Conservation (phyloP, 2,797 vertebrate genomes). For the Crocidura indochinensis region DNA sequence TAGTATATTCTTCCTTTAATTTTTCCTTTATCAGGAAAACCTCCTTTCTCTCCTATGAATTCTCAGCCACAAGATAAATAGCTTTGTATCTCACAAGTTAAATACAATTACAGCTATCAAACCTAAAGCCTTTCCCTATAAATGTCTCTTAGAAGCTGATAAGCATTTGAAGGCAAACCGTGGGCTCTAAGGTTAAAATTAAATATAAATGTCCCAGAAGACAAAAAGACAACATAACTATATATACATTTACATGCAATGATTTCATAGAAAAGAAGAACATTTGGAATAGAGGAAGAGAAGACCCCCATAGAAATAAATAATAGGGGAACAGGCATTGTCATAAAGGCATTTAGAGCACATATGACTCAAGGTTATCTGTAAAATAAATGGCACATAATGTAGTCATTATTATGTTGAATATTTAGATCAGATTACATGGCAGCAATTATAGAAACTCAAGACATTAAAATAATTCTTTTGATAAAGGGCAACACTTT, state of each 20-base stretch:
- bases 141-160: slow-evolving; percentile 90
- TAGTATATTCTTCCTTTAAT: slow-evolving; percentile 82
- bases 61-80: slow-evolving; percentile 91
- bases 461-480: slow-evolving; percentile 81
- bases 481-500: slow-evolving; percentile 70
- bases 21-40: slow-evolving; percentile 87
- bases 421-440: slow-evolving; percentile 84
- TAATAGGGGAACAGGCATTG: background rate
- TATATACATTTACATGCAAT: background rate
- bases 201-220: slow-evolving; percentile 90
- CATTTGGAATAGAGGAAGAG: slow-evolving; percentile 39
- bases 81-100: slow-evolving; percentile 90
- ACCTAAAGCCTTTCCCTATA: slow-evolving; percentile 90
- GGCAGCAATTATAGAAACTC: slow-evolving; percentile 76
- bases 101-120: slow-evolving; percentile 94
- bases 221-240: slow-evolving; percentile 85
- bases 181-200: slow-evolving; percentile 91
- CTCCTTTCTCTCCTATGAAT: slow-evolving; percentile 88
- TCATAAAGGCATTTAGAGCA: slow-evolving; percentile 87
- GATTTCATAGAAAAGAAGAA: slow-evolving; percentile 36
- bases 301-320: slow-evolving; percentile 37
- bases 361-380: slow-evolving; percentile 87
- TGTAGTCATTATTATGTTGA: slow-evolving; percentile 81
- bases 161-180: slow-evolving; percentile 89
- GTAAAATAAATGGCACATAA: slow-evolving; percentile 84